Conservation (phyloP, 2,113 vertebrate genomes). For the Cynoglossus semilaevis region DNA sequence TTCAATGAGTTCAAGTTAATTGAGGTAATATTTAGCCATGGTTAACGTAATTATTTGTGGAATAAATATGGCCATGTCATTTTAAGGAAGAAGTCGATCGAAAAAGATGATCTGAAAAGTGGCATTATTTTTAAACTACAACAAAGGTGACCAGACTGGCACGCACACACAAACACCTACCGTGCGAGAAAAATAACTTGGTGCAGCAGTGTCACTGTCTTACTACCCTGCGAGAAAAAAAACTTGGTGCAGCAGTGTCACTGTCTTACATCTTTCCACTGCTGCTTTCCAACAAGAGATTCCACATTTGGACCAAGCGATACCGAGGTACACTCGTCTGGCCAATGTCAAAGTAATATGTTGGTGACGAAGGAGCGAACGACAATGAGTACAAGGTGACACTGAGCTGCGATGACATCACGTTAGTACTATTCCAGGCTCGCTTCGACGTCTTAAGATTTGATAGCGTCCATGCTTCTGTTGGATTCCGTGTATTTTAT, state of each 20-base stretch:
- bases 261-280: slow-evolving; percentile 59
- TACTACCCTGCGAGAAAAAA: slow-evolving; percentile 57
- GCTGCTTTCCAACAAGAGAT: slow-evolving; percentile 57
- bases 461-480: too few species aligned
- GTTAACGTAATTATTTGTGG: too few species aligned
- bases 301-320: slow-evolving; percentile 67
- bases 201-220: slow-evolving; percentile 51
- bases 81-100: too few species aligned
- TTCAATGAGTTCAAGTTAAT: too few species aligned
- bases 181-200: slow-evolving; percentile 61
- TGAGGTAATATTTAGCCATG: too few species aligned
- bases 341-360: slow-evolving; percentile 51
- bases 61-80: too few species aligned
- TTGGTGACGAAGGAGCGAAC: slow-evolving; percentile 48
- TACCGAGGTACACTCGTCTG: slow-evolving; percentile 58
- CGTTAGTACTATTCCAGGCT: slow-evolving; percentile 40
- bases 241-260: slow-evolving; percentile 54
- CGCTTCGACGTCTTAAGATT: slow-evolving; percentile 44
- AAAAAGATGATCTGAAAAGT: too few species aligned
- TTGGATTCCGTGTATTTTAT: too few species aligned
- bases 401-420: slow-evolving; percentile 55
- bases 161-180: slow-evolving; percentile 12
- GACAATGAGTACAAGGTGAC: slow-evolving; percentile 38
- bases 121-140: slow-evolving; percentile 11
- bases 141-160: slow-evolving; percentile 32